Evolutionary conservation across 2,888 invertebrate genomes (phyloP), one percentile per base, ranked within the genome.

Genomic region (Entomobrya multifasciata): DNA sequence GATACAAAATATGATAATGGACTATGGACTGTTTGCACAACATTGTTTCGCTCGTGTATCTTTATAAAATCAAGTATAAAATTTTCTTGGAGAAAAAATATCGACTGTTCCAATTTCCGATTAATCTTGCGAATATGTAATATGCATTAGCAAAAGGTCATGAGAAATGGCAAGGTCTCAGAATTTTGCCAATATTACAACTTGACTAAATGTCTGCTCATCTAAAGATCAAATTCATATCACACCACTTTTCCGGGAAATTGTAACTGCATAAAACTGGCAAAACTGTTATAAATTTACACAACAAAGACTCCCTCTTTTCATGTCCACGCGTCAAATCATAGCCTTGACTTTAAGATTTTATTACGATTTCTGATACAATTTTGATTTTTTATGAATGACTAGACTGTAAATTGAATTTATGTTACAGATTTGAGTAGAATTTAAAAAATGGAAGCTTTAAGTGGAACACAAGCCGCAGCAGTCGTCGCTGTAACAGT

Each of bases 161-260:
- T 55, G 55, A 55, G 30, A 55, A 76, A 36, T 55, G 55, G 25
- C 76, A 76, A 55, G 27, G 70, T 36, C 25, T 36, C n/a, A n/a
- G n/a, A 4, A 2, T 20, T 44, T 44, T 70, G 27, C 10, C 3
- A 57, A 2, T 25, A 4, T n/a, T 22, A 22, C 22, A 57, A 25
- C n/a, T 2, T 25, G 13, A 3, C 11, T 25, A 17, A 15, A 47
- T 55, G 2, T 17, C 52, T 20, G 17, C 6, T 55, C 6, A 8
- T 17, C 10, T 17, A 20, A n/a, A 25, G 3, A 25, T 57, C 57
- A 57, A 11, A 2, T 11, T 25, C 13, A 57, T 57, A 57, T 25
- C 2, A 57, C 22, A n/a, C 52, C 22, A 25, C 25, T 57, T 55
- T n/a, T 17, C 1, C 2, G 52, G 17, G 2, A 10, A 17, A 55